These are phyloP conservation scores for Sthenelais limicola DNA, from an alignment of 2,888 invertebrate species.

Conservation along the genomic window DNA sequence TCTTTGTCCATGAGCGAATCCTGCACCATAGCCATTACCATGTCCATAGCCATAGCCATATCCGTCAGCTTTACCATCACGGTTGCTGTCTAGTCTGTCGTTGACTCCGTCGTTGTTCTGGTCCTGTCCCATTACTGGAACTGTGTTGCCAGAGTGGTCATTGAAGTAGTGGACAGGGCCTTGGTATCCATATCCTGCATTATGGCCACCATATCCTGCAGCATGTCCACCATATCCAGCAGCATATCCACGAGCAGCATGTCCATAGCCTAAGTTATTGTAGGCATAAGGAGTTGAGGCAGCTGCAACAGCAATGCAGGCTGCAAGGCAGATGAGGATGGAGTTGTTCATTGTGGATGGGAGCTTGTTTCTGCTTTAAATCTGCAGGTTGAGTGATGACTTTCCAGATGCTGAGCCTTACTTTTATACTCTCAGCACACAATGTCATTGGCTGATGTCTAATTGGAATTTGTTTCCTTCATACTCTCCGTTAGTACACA, in stretches of 20 bases:
- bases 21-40: slow-evolving; percentile 2
- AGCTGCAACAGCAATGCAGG: slow-evolving; percentile 6
- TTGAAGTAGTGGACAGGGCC: slow-evolving; percentile 16
- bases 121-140: slow-evolving; percentile 19
- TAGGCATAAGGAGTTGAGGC: not conserved
- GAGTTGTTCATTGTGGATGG: not conserved
- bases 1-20: no score
- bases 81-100: slow-evolving; percentile 29
- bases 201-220: not conserved
- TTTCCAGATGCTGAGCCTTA: no score
- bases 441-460: no score
- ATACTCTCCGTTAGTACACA: no score
- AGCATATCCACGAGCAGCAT: not conserved
- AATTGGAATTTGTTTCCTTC: no score
- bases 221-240: not conserved
- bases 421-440: no score
- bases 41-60: slow-evolving; percentile 14
- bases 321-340: slow-evolving; percentile 4
- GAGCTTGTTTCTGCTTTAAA: no score
- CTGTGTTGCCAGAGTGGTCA: slow-evolving; percentile 20
- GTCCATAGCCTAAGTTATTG: slow-evolving; percentile 5
- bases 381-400: no score
- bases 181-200: no score
- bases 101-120: slow-evolving; percentile 18
- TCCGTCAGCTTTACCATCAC: slow-evolving; percentile 19